phyloP scores from a whole-genome alignment of 2,888 invertebrate species.

The Noctuana brunneofusca region DNA sequence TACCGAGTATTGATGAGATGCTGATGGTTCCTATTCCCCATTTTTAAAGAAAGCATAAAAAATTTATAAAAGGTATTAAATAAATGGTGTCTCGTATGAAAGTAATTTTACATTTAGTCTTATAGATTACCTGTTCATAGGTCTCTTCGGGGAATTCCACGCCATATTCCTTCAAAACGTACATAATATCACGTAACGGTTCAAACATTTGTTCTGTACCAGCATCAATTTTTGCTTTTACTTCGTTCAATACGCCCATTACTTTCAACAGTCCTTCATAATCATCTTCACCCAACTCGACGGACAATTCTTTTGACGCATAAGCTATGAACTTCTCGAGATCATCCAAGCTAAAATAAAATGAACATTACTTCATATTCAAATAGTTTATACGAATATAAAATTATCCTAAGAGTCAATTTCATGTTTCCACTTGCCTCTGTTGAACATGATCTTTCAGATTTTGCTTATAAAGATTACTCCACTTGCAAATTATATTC shows the following conservation, averaged over 20 bases:
- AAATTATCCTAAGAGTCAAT: not conserved
- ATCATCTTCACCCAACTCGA: slow-evolving; percentile 91
- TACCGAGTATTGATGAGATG: slow-evolving; percentile 62
- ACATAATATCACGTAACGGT: slow-evolving; percentile 92
- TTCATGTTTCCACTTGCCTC: slow-evolving; percentile 70
- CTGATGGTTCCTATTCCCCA: slow-evolving; percentile 44
- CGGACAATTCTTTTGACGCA: slow-evolving; percentile 87
- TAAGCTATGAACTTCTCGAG: slow-evolving; percentile 90
- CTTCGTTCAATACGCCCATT: slow-evolving; percentile 93
- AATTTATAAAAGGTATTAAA: not conserved
- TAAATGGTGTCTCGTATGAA: too few species aligned
- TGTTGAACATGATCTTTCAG: slow-evolving; percentile 90
- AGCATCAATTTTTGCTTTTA: slow-evolving; percentile 85
- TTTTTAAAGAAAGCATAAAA: slow-evolving; percentile 5
- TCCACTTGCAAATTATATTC: slow-evolving; percentile 93
- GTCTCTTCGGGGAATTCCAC: slow-evolving; percentile 92
- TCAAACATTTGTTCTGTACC: slow-evolving; percentile 94
- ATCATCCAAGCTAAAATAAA: slow-evolving; percentile 84
- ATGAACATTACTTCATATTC: not conserved
- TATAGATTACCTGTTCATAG: slow-evolving; percentile 84
- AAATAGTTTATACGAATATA: not conserved
- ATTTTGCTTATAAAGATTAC: slow-evolving; percentile 93
- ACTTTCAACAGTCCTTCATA: slow-evolving; percentile 92
- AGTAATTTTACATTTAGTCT: not conserved
- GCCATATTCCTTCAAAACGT: slow-evolving; percentile 92